Evolutionary conservation across 2,113 vertebrate species (phyloP), one percentile per base, ranked within the genome.

Genomic region (Rafetus swinhoei): DNA sequence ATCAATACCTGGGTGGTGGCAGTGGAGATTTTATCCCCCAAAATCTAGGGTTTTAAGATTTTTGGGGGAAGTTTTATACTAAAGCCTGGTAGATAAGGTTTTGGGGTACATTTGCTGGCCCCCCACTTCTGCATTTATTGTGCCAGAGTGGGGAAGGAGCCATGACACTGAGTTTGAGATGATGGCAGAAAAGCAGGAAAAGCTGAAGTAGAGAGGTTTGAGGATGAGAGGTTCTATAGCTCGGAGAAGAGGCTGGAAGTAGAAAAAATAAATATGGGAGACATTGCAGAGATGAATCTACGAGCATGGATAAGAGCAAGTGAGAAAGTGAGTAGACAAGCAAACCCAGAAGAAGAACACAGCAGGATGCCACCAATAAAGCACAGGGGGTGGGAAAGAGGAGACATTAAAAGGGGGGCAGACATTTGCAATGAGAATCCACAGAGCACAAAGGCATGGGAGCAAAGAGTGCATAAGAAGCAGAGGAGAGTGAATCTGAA

Each of bases 231-330:
- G 0, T 4, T 7, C 4, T 82, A 0, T n/a, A 45, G 18, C 39
- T 76, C 35, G 60, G 24, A 5, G 27, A 6, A 92, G 27, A 1
- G 59, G 32, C 1, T 79, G 74, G 76, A 86, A 5, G 5, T 5
- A 69, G 50, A 57, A 5, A 39, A 0, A 0, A 45, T 24, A 39
- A 25, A 8, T 77, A 77, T 80, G 32, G 7, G 79, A 89, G 3
- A 0, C 50, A 16, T 18, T 1, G 3, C 0, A 1, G 12, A 14
- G 29, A 53, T 81, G n/a, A 55, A 85, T 39, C 27, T 0, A 0
- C 55, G 55, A 84, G 56, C 9, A 76, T 76, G 19, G 87, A 57
- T 4, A 86, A 69, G 27, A 89, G 25, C 12, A 56, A 11, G 39
- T n/a, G 12, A 4, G 53, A 84, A 2, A 1, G 7, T 59, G 25